Evolutionary conservation across 2,113 vertebrate genomes (phyloP).

Genomic region (Ictalurus punctatus): DNA sequence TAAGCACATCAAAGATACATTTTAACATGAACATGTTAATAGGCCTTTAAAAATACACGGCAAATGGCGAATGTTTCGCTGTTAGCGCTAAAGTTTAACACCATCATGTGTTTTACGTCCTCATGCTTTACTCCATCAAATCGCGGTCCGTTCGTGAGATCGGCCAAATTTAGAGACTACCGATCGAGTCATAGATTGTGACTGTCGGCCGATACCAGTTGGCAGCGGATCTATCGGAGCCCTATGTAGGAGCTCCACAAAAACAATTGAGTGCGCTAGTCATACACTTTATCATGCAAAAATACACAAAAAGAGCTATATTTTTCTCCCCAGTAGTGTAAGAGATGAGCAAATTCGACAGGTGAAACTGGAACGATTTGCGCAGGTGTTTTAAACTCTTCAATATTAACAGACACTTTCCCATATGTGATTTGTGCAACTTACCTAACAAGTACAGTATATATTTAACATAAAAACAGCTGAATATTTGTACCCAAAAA

Average conservation of each 20-base stretch:
- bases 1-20: no score
- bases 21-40: no score
- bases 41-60: no score
- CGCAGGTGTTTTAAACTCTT: background rate
- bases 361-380: background rate
- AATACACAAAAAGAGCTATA: background rate
- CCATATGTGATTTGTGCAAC: background rate
- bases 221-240: no score
- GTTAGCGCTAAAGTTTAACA: no score
- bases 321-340: background rate
- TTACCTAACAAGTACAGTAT: background rate
- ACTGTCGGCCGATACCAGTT: no score
- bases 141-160: no score
- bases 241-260: background rate
- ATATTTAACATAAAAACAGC: background rate
- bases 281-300: background rate
- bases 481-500: background rate
- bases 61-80: no score
- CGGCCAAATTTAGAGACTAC: no score
- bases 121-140: no score
- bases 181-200: no score
- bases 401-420: background rate
- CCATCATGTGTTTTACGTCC: no score
- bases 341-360: background rate
- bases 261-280: background rate